Conservation (phyloP, 92 coral and sea anemone species). For the Scolanthus callimorphus region DNA sequence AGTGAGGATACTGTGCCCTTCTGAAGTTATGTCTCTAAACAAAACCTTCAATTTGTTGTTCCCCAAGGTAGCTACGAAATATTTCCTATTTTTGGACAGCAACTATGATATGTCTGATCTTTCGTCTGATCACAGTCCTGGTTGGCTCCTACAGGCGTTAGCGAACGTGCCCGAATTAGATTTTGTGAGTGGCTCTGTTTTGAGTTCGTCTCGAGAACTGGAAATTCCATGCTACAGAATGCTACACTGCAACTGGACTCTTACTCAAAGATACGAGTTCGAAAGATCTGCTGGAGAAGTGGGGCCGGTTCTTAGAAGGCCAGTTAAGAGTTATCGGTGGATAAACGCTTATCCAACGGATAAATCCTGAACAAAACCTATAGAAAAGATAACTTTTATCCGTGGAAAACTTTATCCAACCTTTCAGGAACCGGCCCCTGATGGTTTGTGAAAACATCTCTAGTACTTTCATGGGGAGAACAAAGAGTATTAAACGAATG, state of each 20-base stretch:
- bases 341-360: no score
- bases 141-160: slow-evolving; percentile 42
- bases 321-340: no score
- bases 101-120: slow-evolving; percentile 14
- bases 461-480: slow-evolving; percentile 61
- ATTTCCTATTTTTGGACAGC: slow-evolving; percentile 47
- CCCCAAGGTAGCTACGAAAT: no score
- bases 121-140: slow-evolving; percentile 27
- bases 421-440: no score
- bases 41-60: no score
- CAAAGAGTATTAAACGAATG: slow-evolving; percentile 13
- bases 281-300: slow-evolving; percentile 49
- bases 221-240: slow-evolving; percentile 50
- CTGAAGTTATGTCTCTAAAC: no score
- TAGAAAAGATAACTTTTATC: no score
- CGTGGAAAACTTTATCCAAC: no score
- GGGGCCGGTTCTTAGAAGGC: no score
- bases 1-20: no score
- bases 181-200: slow-evolving; percentile 59
- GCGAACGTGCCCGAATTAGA: slow-evolving; percentile 46
- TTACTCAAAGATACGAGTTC: slow-evolving; percentile 54
- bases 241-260: slow-evolving; percentile 62
- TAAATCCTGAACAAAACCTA: no score
- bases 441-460: slow-evolving; percentile 68
- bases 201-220: slow-evolving; percentile 14